Evolutionary conservation across 2,797 vertebrate genomes (phyloP).

Genomic region (Poeciliopsis gracilis): DNA sequence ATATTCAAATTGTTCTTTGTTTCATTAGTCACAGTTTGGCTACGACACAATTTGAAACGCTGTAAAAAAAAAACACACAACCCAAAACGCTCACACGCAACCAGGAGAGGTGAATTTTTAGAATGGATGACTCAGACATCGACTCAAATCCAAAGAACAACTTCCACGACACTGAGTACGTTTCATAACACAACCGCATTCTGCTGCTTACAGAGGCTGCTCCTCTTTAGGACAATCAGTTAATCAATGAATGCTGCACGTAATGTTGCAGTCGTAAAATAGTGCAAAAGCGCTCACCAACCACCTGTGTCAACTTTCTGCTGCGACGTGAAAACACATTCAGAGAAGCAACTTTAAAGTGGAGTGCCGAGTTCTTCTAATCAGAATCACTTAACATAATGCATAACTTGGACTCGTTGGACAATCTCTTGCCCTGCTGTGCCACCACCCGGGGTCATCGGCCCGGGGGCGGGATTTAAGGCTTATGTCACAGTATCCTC

Average conservation of each 20-base stretch:
- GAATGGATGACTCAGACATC: not conserved
- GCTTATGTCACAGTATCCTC: conserved; percentile 75
- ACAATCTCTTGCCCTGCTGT: conserved; percentile 25
- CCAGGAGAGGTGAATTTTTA: not conserved
- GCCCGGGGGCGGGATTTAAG: conserved; percentile 61
- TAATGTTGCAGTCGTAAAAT: not conserved
- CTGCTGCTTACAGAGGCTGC: not conserved
- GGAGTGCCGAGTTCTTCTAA: not conserved
- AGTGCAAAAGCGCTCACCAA: not conserved
- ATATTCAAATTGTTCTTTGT: not conserved
- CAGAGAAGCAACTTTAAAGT: not conserved
- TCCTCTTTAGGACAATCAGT: not conserved
- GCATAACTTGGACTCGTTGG: conserved; percentile 19
- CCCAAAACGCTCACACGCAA: not conserved
- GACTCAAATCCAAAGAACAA: not conserved
- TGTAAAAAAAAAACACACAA: not conserved
- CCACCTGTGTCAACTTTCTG: not conserved
- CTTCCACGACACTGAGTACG: not conserved
- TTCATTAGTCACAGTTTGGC: not conserved
- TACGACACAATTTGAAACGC: not conserved
- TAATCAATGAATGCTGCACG: not conserved
- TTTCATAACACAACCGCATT: not conserved
- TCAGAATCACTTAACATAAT: conserved; percentile 6
- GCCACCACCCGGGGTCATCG: conserved; percentile 32
- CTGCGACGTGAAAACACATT: not conserved